Base-by-base conservation (phyloP, 2,888 invertebrate genomes). In the Drosophila macrospina region DNA sequence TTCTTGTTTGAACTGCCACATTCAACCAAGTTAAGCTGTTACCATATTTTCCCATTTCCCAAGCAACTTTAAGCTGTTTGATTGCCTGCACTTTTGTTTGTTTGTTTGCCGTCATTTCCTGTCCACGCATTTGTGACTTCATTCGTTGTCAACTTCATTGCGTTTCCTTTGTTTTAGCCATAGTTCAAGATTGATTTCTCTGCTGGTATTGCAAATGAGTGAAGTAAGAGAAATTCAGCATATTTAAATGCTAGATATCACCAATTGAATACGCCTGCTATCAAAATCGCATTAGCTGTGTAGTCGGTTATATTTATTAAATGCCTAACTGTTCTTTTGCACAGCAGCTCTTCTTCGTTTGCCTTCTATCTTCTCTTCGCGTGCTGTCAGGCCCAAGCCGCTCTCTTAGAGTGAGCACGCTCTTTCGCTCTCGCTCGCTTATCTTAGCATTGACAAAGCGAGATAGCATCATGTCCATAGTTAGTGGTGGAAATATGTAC, bases 161-260 rank as follows among this genome's bases (percentile, higher is more conserved):
- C 85, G 68, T 74, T 84, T 80, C 79, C 79, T 67, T 50, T 61
- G 15, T 20, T n/a, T 32, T 4, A 7, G 11, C 15, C 13, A n/a
- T 1, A 34, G 54, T 54, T 57, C 44, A 15, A 55, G 37, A 37
- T 52, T 44, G 24, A 34, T 51, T 47, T 13, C 10, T 30, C 7
- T 32, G 5, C 11, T 20, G 20, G 2, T 7, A 44, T 26, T 16
- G 36, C 44, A 36, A 44, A 44, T 44, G 5, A 24, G 13, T 7
- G 24, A 7, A 11, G 13, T 34, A 4, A 20, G 20, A 11, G 2
- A 41, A 16, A 16, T 39, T 16, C 16, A n/a, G n/a, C n/a, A n/a
- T n/a, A n/a, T n/a, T n/a, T n/a, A n/a, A n/a, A n/a, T n/a, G n/a
- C n/a, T n/a, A n/a, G n/a, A n/a, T n/a, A 26, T 42, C n/a, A 30